Base-by-base conservation (phyloP, 2,888 invertebrate species). In the Autographa gamma region DNA sequence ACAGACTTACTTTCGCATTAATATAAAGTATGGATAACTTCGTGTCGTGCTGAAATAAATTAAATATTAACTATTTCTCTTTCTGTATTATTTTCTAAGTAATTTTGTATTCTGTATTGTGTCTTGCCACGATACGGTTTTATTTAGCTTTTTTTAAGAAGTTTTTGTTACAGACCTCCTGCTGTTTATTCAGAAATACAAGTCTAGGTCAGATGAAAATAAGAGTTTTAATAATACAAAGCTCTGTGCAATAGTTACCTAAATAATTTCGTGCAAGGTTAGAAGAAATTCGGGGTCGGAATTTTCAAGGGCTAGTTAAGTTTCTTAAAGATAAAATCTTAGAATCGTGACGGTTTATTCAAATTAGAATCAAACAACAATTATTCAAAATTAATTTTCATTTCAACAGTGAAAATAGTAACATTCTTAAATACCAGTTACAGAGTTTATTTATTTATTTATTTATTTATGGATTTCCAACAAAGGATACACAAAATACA, bases 201-300 rank as follows among this genome's bases (percentile, higher is more conserved):
- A 25, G 54, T 56, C 54, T 56, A 56, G 54, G 54, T 25, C 54
- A 56, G 19, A 25, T 56, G 54, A 56, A 25, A 56, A 56, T 19
- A 11, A 13, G 19, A 56, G 54, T 56, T 19, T 25, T 56, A 25
- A 9, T 13, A 19, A 25, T 56, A 25, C 13, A 25, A 25, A 19
- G 19, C 1, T 25, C 19, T 25, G 19, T 54, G 11, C 54, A 19
- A 13, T 14, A 2, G 13, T 25, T 25, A 25, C 25, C 19, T 56
- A 48, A 48, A 48, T 48, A 5, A 48, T 48, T n/a, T 48, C 48
- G 48, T 48, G 48, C n/a, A n/a, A 48, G n/a, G n/a, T 43, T 43
- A 43, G 43, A 16, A 4, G 43, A 48, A n/a, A n/a, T 48, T 48
- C n/a, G 48, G 48, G 48, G n/a, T 4, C n/a, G 16, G 6, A n/a